Evolutionary conservation across 2,888 invertebrate species (phyloP).

Genomic region (Hermaeophaga mercurialis): DNA sequence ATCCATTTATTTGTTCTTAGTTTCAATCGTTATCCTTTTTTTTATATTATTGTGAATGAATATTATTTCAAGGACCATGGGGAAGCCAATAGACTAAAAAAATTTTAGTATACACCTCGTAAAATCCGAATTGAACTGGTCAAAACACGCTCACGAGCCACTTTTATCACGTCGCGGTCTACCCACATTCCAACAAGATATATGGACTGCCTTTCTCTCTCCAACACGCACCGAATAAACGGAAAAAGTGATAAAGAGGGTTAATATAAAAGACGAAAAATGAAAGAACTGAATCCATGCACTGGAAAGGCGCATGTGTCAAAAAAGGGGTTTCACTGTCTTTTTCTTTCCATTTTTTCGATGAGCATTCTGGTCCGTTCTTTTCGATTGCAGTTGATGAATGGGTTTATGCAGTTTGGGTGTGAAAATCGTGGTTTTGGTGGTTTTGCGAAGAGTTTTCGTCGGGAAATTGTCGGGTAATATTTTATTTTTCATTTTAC

Average conservation of each 20-base stretch:
- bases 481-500: neutral
- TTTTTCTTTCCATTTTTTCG: slow-evolving; percentile 37
- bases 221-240: slow-evolving; percentile 18
- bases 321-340: slow-evolving; percentile 34
- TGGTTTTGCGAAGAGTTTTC: neutral
- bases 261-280: slow-evolving; percentile 45
- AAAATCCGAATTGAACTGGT: no score
- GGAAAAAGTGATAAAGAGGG: slow-evolving; percentile 39
- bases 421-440: slow-evolving; percentile 21
- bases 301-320: slow-evolving; percentile 45
- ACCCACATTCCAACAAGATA: no score
- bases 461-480: neutral
- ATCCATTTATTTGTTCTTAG: slow-evolving; percentile 11
- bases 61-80: no score
- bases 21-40: no score
- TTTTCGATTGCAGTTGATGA: slow-evolving; percentile 44
- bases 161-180: no score
- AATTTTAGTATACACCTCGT: no score
- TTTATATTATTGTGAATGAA: no score
- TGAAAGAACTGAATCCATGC: slow-evolving; percentile 45
- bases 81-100: no score
- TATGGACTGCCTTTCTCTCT: no score
- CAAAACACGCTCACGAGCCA: no score
- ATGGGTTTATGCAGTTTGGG: slow-evolving; percentile 30
- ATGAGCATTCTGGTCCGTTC: slow-evolving; percentile 35